These are phyloP conservation scores for Carollia perspicillata DNA, from an alignment of 2,113 vertebrate genomes.

Conservation along the genomic window DNA sequence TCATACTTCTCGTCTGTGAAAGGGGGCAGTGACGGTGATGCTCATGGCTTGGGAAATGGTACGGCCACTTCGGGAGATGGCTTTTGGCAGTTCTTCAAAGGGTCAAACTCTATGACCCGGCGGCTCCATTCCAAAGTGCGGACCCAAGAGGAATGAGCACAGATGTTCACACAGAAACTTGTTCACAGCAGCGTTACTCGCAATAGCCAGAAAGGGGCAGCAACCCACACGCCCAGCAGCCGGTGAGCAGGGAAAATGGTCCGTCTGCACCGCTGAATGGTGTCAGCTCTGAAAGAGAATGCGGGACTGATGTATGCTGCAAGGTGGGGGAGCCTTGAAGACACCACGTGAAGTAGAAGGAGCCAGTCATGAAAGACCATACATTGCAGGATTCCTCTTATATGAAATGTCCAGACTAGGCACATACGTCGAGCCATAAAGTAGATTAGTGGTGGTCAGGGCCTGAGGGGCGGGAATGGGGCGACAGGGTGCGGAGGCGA, in stretches of 20 bases:
- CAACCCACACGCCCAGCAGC: background rate
- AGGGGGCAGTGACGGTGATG: background rate
- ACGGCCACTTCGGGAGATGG: background rate
- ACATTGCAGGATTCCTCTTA: background rate
- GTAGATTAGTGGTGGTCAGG: background rate
- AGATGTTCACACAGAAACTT: background rate
- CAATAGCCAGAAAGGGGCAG: background rate
- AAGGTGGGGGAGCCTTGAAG: background rate
- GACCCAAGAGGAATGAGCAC: background rate
- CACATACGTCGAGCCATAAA: background rate
- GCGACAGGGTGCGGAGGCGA: fast-evolving
- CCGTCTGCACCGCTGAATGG: background rate
- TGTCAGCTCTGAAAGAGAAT: background rate
- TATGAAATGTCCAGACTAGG: background rate
- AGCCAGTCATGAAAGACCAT: background rate
- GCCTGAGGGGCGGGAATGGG: background rate
- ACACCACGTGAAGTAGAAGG: background rate
- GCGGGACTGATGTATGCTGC: background rate
- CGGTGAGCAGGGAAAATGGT: background rate
- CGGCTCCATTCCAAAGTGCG: background rate
- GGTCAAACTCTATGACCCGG: background rate
- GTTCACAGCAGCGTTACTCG: background rate
- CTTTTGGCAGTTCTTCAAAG: background rate
- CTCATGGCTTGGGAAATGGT: background rate
- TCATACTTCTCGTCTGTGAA: background rate